Percentiles rank a stretch among this genome's conserved stretches.
Evolutionary conservation across 2,113 vertebrate genomes (phyloP).

Genomic region (Heterochromis multidens): DNA sequence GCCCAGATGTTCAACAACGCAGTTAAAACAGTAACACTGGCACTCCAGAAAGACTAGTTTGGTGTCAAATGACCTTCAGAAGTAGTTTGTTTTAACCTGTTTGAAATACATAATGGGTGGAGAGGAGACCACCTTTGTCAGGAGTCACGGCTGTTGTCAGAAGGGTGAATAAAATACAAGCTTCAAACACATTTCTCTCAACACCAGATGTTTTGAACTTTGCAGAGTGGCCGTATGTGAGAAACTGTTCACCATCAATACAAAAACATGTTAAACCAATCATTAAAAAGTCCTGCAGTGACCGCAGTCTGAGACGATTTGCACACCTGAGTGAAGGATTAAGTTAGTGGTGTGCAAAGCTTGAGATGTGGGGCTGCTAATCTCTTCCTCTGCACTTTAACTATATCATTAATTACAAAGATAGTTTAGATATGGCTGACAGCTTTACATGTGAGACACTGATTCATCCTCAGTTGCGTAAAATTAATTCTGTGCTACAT

Average conservation of each 20-base stretch:
- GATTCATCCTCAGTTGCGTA: neutral
- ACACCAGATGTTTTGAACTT: neutral
- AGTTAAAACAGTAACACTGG: neutral
- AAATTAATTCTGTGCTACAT: neutral
- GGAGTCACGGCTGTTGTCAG: slow-evolving; percentile 4
- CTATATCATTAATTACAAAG: neutral
- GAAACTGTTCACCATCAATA: fast-evolving
- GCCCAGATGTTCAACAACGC: neutral
- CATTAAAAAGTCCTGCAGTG: neutral
- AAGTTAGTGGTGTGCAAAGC: neutral
- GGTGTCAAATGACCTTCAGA: neutral
- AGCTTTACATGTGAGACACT: neutral
- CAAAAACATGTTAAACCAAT: neutral
- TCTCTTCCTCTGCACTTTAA: neutral
- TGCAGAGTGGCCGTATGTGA: neutral
- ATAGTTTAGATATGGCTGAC: neutral
- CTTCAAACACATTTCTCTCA: neutral
- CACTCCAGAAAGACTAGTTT: neutral
- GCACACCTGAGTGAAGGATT: neutral
- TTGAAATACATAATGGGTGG: neutral
- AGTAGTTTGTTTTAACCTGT: neutral
- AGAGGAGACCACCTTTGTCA: neutral
- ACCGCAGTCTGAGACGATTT: neutral
- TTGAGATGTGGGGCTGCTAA: neutral
- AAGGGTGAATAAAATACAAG: neutral